These are phyloP conservation scores for Stenichneumon culpator DNA, from an alignment of 2,888 invertebrate species.

Conservation along the genomic window DNA sequence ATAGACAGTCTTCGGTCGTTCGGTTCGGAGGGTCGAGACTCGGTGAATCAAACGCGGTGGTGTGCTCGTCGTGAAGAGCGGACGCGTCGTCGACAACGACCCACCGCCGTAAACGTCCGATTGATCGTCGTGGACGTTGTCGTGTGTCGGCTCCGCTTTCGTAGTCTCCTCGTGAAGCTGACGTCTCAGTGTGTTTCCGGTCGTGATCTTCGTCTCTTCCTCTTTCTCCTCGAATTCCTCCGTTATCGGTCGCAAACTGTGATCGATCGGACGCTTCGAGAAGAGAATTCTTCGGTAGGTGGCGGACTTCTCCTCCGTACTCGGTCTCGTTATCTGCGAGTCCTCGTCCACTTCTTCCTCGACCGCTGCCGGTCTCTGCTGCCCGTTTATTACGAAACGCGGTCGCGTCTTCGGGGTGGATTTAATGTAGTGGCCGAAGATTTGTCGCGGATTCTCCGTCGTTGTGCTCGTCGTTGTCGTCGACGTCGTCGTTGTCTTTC, in stretches of 20 bases:
- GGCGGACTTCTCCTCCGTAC: conserved; percentile 75
- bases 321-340: conserved; percentile 81
- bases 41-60: conserved; percentile 87
- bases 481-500: conserved; percentile 81
- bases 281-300: conserved; percentile 78
- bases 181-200: conserved; percentile 88
- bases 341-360: conserved; percentile 75
- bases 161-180: conserved; percentile 87
- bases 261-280: conserved; percentile 81
- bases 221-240: conserved; percentile 84
- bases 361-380: conserved; percentile 77
- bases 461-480: conserved; percentile 81
- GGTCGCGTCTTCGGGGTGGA: conserved; percentile 77
- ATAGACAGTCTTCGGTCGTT: conserved; percentile 77
- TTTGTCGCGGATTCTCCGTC: conserved; percentile 79
- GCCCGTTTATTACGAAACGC: conserved; percentile 81
- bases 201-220: conserved; percentile 83
- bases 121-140: conserved; percentile 88
- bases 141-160: conserved; percentile 86
- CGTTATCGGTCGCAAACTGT: conserved; percentile 82
- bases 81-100: conserved; percentile 88
- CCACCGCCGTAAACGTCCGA: conserved; percentile 90
- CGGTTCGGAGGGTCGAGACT: conserved; percentile 74
- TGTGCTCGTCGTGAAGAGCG: conserved; percentile 89
- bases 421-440: conserved; percentile 79